phyloP scores from a whole-genome alignment of 2,797 vertebrate genomes.

The Tauraco hartlaubi region DNA sequence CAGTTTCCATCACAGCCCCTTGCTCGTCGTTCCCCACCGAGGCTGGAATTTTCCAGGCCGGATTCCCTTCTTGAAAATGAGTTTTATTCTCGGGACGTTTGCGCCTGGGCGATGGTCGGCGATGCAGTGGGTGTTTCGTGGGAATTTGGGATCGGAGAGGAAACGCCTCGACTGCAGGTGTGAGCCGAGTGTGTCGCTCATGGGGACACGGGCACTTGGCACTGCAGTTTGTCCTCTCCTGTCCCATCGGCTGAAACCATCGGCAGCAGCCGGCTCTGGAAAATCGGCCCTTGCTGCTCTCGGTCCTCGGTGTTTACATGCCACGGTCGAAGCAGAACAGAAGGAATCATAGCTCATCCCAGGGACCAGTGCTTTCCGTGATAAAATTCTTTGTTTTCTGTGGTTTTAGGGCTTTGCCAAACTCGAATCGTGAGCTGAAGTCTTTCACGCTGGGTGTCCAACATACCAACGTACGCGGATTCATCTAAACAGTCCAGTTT shows the following conservation, averaged over 20 bases:
- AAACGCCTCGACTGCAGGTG: neutral
- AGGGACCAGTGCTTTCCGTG: neutral
- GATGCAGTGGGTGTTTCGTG: neutral
- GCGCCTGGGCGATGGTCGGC: fast-evolving
- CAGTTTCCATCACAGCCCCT: constrained; percentile 17
- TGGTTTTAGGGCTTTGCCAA: neutral
- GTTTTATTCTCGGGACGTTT: neutral
- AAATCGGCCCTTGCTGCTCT: fast-evolving
- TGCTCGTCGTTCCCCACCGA: neutral
- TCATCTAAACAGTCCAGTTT: neutral
- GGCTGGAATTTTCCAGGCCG: constrained; percentile 1
- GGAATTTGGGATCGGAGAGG: neutral
- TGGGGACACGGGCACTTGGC: neutral
- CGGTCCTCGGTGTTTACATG: fast-evolving
- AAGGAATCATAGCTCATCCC: neutral
- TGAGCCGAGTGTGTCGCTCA: neutral
- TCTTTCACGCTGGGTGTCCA: constrained; percentile 2
- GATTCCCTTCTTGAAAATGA: neutral
- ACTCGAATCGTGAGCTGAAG: neutral
- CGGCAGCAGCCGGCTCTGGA: neutral
- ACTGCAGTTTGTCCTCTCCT: fast-evolving
- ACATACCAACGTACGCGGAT: neutral
- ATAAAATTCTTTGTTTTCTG: constrained; percentile 6
- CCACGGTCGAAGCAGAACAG: neutral
- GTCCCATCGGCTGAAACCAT: fast-evolving